phyloP scores from a whole-genome alignment of 2,113 vertebrate species.

The Dinomys branickii region DNA sequence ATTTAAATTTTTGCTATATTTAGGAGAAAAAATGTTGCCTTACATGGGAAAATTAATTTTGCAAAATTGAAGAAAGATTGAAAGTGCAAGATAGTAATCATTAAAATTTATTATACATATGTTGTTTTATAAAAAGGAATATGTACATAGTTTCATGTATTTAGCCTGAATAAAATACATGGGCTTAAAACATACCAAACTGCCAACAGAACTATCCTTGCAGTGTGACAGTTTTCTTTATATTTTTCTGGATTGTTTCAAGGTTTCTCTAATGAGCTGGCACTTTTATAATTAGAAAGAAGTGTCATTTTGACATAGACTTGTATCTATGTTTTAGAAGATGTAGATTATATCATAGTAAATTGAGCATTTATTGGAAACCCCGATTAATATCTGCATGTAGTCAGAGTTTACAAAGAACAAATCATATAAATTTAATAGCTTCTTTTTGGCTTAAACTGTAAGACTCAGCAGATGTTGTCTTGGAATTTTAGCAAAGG shows the following conservation, averaged over 20 bases:
- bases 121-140: slow-evolving; percentile 26
- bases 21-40: slow-evolving; percentile 50
- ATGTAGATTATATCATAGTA: neutral
- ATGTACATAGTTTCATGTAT: neutral
- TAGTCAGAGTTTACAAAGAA: slow-evolving; percentile 33
- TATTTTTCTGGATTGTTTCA: slow-evolving; percentile 18
- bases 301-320: slow-evolving; percentile 5
- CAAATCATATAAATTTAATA: slow-evolving; percentile 35
- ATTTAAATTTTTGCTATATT: slow-evolving; percentile 51
- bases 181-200: slow-evolving; percentile 15
- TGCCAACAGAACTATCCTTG: slow-evolving; percentile 2
- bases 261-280: neutral
- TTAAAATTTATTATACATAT: slow-evolving; percentile 10
- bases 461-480: slow-evolving; percentile 71
- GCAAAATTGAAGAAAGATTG: slow-evolving; percentile 47
- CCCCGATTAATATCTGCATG: neutral
- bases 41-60: slow-evolving; percentile 13
- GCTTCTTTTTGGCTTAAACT: slow-evolving; percentile 63
- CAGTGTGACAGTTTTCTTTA: neutral
- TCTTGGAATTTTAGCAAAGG: slow-evolving; percentile 73
- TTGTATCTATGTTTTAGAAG: neutral
- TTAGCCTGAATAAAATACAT: neutral
- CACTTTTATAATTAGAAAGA: slow-evolving; percentile 51
- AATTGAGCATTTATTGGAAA: slow-evolving; percentile 6
- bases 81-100: slow-evolving; percentile 41